Evolutionary conservation across 2,888 invertebrate genomes (phyloP).

Genomic region (Acleris literana): DNA sequence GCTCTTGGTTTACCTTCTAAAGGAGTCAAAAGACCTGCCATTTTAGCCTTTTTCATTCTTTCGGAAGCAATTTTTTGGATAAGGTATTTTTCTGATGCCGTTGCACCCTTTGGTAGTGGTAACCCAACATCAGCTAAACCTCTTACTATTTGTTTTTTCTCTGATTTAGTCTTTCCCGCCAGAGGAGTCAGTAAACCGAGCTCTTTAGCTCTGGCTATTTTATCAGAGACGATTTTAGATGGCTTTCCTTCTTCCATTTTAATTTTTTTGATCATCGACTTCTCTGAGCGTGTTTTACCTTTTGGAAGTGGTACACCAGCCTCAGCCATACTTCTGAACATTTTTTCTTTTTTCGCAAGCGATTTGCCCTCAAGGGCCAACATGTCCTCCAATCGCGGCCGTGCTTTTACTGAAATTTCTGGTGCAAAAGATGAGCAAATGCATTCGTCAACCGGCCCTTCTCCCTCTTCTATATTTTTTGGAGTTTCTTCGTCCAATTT

Average conservation of each 20-base stretch:
- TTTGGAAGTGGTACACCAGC: too few species aligned
- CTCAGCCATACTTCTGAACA: too few species aligned
- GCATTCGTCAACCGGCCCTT: neutral
- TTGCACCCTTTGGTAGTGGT: conserved; percentile 34
- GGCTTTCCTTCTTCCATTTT: too few species aligned
- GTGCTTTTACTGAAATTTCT: neutral
- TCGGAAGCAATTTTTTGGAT: conserved; percentile 2
- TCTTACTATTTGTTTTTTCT: conserved; percentile 49
- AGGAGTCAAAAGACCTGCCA: conserved; percentile 45
- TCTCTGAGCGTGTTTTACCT: too few species aligned
- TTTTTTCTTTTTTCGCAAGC: conserved; percentile 3
- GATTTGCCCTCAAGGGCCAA: conserved; percentile 35
- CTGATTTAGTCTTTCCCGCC: conserved; percentile 45
- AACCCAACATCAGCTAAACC: conserved; percentile 43
- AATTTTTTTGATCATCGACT: too few species aligned
- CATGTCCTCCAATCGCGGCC: too few species aligned
- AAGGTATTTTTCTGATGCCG: conserved; percentile 30
- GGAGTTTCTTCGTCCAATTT: neutral
- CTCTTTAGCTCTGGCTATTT: conserved; percentile 44
- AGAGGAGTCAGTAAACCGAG: conserved; percentile 47
- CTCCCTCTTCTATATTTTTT: neutral
- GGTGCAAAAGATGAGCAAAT: neutral
- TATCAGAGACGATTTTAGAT: conserved; percentile 5
- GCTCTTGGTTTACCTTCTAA: conserved; percentile 44
- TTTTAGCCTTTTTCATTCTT: conserved; percentile 42